Evolutionary conservation across 1,140 invertebrate genomes (phyloP).

Genomic region (Lasioglossum baleicum): DNA sequence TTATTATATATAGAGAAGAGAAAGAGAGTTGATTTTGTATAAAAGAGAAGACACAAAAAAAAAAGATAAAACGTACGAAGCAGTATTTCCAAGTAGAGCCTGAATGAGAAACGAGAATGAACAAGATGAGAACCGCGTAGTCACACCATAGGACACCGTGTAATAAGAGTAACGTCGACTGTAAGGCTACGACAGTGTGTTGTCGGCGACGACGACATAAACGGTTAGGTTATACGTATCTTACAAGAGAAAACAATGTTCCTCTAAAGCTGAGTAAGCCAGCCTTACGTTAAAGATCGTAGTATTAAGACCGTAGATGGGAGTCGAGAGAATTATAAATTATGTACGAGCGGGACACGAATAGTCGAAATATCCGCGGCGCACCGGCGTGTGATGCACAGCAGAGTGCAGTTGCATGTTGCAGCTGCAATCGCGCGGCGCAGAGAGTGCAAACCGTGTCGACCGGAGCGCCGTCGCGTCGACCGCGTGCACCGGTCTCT

Average conservation of each 20-base stretch:
- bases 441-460: too few relatives aligned
- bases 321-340: constrained; percentile 5
- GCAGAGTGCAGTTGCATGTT: too few relatives aligned
- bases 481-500: too few relatives aligned
- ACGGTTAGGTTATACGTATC: constrained; percentile 60
- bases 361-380: too few relatives aligned
- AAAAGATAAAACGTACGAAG: constrained; percentile 47
- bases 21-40: constrained; percentile 65
- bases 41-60: constrained; percentile 21
- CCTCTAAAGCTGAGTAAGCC: constrained; percentile 78
- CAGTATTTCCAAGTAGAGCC: constrained; percentile 64
- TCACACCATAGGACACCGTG: constrained; percentile 40
- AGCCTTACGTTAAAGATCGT: constrained; percentile 75
- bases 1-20: constrained; percentile 7
- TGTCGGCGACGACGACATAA: constrained; percentile 23
- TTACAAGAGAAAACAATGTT: constrained; percentile 76
- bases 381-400: too few relatives aligned
- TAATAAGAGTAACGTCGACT: constrained; percentile 37
- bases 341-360: not conserved
- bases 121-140: constrained; percentile 26
- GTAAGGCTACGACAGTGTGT: constrained; percentile 27
- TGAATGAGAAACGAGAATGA: constrained; percentile 20
- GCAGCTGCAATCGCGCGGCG: too few relatives aligned
- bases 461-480: too few relatives aligned
- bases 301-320: constrained; percentile 57